Conservation (phyloP, 2,888 invertebrate genomes). For the Zonitis immaculata region DNA sequence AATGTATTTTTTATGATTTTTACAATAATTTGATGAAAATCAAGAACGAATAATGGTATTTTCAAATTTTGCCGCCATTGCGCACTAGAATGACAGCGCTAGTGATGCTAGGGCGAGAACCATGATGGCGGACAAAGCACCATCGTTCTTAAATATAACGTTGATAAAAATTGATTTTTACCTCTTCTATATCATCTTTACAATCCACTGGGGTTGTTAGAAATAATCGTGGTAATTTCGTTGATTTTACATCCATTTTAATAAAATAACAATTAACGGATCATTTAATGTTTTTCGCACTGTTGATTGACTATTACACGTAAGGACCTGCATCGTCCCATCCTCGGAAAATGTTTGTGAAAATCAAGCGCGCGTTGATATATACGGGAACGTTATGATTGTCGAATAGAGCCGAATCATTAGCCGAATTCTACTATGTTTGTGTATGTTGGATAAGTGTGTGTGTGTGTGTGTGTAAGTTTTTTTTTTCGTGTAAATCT, state of each 20-base stretch:
- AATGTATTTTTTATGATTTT: no score
- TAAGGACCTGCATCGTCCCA: conserved; percentile 61
- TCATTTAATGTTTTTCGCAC: conserved; percentile 44
- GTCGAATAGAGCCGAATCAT: conserved; percentile 19
- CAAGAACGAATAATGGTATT: conserved; percentile 32
- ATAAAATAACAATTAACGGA: conserved; percentile 31
- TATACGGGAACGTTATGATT: conserved; percentile 36
- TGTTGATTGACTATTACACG: conserved; percentile 41
- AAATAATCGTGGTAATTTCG: conserved; percentile 68
- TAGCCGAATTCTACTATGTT: background rate
- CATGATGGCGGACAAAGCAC: conserved; percentile 55
- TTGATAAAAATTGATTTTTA: conserved; percentile 54
- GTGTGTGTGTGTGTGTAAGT: no score
- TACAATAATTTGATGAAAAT: no score
- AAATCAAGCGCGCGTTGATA: conserved; percentile 50
- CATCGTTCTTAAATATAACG: conserved; percentile 47
- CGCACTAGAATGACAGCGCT: conserved; percentile 39
- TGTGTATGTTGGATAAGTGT: no score
- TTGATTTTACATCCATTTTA: conserved; percentile 40
- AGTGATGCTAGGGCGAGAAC: conserved; percentile 46
- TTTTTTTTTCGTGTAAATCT: no score
- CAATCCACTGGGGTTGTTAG: conserved; percentile 77
- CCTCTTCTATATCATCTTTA: conserved; percentile 89
- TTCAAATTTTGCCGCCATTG: conserved; percentile 42
- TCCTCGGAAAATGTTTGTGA: conserved; percentile 50